Percentiles rank a stretch among this genome's conserved stretches.
Conservation (phyloP, 2,888 invertebrate species). For the Acanthococcus lagerstroemiae region DNA sequence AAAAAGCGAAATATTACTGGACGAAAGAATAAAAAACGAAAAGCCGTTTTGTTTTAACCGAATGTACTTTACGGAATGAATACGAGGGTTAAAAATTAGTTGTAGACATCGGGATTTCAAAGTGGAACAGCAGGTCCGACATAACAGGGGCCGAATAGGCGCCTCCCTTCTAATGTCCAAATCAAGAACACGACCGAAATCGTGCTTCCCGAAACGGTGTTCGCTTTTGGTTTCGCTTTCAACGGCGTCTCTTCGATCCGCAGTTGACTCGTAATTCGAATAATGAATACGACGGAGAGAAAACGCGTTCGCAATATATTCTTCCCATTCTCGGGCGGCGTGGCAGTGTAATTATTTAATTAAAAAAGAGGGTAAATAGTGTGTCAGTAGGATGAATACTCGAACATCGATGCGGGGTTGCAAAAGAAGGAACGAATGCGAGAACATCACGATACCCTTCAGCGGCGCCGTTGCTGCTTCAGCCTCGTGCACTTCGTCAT, state of each 20-base stretch:
- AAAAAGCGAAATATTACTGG: no score
- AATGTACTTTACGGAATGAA: constrained; percentile 7
- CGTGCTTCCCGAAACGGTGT: background rate
- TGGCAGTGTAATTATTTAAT: constrained; percentile 18
- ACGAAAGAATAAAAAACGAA: no score
- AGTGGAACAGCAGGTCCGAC: background rate
- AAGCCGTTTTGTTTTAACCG: no score
- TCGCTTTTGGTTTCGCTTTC: background rate
- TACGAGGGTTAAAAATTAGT: constrained; percentile 11
- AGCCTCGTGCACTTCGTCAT: no score
- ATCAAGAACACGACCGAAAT: constrained; percentile 24
- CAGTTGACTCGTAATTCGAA: background rate
- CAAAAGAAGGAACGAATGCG: background rate
- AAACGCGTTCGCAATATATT: background rate
- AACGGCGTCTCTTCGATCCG: background rate
- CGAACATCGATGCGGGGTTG: background rate
- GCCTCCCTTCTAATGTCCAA: constrained; percentile 31
- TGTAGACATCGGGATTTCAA: constrained; percentile 5
- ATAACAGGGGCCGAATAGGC: constrained; percentile 16
- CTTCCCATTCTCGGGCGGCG: background rate
- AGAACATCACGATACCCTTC: no score
- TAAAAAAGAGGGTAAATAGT: constrained; percentile 28
- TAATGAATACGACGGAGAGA: background rate
- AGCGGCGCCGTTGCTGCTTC: no score
- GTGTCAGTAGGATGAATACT: constrained; percentile 27